These are phyloP conservation scores for Xenopus laevis DNA, from an alignment of 2,113 vertebrate species.

Conservation along the genomic window DNA sequence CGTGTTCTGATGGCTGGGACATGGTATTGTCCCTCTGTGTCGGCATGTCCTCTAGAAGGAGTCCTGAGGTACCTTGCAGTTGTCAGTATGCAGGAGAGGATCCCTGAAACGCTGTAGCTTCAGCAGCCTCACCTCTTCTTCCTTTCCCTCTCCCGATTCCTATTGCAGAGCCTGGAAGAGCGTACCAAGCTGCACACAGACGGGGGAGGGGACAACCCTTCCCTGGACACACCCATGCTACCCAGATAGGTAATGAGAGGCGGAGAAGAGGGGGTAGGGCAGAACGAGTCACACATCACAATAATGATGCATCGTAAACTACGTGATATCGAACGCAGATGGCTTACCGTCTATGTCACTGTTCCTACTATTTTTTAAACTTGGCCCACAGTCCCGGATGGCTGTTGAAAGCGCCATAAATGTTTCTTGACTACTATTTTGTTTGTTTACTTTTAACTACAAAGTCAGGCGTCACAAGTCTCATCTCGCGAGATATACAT, in stretches of 20 bases:
- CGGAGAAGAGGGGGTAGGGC: rapidly evolving
- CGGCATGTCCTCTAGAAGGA: constrained; percentile 71
- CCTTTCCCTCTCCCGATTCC: background rate
- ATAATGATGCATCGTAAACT: background rate
- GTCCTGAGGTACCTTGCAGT: no score
- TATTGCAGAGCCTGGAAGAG: constrained; percentile 23
- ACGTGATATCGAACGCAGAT: no score
- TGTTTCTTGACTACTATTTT: no score
- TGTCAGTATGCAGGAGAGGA: no score
- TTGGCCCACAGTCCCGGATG: no score
- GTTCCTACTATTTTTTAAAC: no score
- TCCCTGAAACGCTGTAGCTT: constrained; percentile 29
- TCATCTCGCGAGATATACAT: no score
- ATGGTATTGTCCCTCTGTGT: constrained; percentile 91
- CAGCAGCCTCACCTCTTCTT: background rate
- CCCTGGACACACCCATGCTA: background rate
- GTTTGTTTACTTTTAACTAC: no score
- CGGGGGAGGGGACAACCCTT: constrained; percentile 13
- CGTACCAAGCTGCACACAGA: constrained; percentile 45
- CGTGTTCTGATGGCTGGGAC: constrained; percentile 70
- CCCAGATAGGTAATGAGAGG: rapidly evolving
- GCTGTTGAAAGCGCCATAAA: no score
- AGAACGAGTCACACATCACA: background rate
- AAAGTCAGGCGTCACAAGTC: no score
- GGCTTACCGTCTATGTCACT: no score